Evolutionary conservation across 2,888 invertebrate species (phyloP).

Genomic region (Eumerus sabulonum): DNA sequence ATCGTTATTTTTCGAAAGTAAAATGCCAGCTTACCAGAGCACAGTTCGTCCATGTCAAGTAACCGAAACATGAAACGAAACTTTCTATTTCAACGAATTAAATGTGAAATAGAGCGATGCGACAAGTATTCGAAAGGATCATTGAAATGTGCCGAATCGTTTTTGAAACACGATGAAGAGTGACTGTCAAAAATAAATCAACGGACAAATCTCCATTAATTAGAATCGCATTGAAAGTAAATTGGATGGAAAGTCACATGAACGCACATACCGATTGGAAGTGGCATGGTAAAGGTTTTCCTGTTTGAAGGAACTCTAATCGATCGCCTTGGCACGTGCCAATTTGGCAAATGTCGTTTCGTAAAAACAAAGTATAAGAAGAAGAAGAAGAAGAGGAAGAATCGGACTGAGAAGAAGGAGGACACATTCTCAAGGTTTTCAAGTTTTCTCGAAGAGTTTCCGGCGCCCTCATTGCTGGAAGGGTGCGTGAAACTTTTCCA

Average conservation of each 20-base stretch:
- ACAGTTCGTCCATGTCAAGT: conserved; percentile 9
- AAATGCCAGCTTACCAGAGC: conserved; percentile 38
- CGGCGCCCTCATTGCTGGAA: conserved; percentile 9
- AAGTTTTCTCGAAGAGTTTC: conserved; percentile 19
- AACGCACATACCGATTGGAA: conserved; percentile 17
- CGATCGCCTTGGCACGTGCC: conserved; percentile 55
- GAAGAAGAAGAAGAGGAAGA: conserved; percentile 2
- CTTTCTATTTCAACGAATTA: conserved; percentile 32
- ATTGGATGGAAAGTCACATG: conserved; percentile 36
- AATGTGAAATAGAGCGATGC: conserved; percentile 46
- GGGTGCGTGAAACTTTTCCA: conserved; percentile 56
- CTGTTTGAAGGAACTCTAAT: conserved; percentile 16
- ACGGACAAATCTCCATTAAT: conserved; percentile 55
- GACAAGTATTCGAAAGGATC: neutral
- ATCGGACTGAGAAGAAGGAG: conserved; percentile 25
- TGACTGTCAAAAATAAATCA: conserved; percentile 56
- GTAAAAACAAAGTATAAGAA: too few species aligned
- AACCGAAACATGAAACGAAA: conserved; percentile 6
- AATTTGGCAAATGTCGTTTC: conserved; percentile 41
- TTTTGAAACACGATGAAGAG: conserved; percentile 6
- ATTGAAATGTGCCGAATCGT: neutral
- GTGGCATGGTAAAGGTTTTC: too few species aligned
- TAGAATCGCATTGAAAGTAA: conserved; percentile 55
- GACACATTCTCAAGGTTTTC: conserved; percentile 42
- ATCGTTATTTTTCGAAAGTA: conserved; percentile 7